Conservation (phyloP, 2,797 vertebrate genomes). For the Kryptopterus vitreolus region DNA sequence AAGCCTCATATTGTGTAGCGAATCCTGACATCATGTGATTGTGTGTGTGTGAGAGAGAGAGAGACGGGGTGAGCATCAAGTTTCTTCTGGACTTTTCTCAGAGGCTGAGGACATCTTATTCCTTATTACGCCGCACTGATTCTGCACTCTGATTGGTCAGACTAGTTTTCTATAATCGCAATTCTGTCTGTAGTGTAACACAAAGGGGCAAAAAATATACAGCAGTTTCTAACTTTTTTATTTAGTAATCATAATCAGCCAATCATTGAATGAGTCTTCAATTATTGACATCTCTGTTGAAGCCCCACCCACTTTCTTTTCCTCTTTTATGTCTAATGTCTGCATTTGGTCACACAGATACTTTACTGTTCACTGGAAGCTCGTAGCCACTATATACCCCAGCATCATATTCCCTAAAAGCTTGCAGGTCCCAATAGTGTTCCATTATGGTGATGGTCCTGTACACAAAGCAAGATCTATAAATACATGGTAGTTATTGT, state of each 20-base stretch:
- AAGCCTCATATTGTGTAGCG: background rate
- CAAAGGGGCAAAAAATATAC: background rate
- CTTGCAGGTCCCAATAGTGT: no score
- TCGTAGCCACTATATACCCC: background rate
- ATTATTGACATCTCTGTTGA: background rate
- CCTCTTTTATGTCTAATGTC: background rate
- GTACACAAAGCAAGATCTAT: no score
- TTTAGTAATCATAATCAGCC: no score
- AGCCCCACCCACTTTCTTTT: background rate
- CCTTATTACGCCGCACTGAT: background rate
- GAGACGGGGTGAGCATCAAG: background rate
- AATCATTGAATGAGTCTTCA: background rate
- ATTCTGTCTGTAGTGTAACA: background rate
- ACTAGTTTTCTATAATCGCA: background rate
- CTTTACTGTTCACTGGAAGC: background rate
- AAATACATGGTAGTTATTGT: no score
- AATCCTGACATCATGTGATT: background rate
- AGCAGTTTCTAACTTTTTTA: no score
- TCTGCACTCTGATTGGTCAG: background rate
- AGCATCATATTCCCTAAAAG: no score
- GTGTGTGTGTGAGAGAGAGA: background rate
- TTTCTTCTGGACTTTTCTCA: background rate
- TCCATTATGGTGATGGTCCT: no score
- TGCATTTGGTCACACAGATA: background rate
- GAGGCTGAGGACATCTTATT: background rate